phyloP scores from a whole-genome alignment of 2,888 invertebrate species.

The Fissipunctia ypsillon region DNA sequence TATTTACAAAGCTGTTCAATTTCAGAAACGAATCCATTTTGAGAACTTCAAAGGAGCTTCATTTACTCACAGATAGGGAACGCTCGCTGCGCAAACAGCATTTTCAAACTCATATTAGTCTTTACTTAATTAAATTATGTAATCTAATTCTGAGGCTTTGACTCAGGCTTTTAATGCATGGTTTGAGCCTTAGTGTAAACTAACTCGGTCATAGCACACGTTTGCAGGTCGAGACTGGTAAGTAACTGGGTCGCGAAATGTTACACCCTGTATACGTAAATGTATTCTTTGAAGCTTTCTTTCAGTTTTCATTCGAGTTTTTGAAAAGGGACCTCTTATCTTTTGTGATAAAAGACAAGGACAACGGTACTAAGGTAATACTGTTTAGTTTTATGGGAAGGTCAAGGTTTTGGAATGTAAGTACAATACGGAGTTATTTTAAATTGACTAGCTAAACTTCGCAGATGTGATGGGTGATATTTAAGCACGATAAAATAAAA shows the following conservation, averaged over 20 bases:
- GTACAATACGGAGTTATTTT: too few species aligned
- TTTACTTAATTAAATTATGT: constrained; percentile 26
- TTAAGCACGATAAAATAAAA: too few species aligned
- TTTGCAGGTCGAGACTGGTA: constrained; percentile 8
- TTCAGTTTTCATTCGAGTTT: constrained; percentile 24
- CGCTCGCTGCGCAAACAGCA: constrained; percentile 24
- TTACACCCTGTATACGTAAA: constrained; percentile 42
- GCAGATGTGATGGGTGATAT: too few species aligned
- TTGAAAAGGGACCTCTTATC: constrained; percentile 19
- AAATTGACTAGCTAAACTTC: too few species aligned
- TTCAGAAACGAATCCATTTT: constrained; percentile 26
- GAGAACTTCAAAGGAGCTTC: constrained; percentile 39
- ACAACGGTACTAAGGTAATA: constrained; percentile 24
- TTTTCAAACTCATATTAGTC: constrained; percentile 21
- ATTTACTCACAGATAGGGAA: constrained; percentile 21
- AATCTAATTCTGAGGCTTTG: constrained; percentile 28
- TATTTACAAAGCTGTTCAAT: constrained; percentile 47
- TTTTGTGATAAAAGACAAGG: constrained; percentile 29
- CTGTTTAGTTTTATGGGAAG: constrained; percentile 1
- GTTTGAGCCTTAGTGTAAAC: not conserved
- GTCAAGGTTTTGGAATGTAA: constrained; percentile 1
- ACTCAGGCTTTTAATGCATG: constrained; percentile 4
- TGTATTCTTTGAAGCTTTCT: constrained; percentile 33
- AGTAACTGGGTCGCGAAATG: constrained; percentile 52
- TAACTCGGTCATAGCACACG: constrained; percentile 35